Conservation (phyloP, 2,113 vertebrate genomes). For the Aphyosemion australe region DNA sequence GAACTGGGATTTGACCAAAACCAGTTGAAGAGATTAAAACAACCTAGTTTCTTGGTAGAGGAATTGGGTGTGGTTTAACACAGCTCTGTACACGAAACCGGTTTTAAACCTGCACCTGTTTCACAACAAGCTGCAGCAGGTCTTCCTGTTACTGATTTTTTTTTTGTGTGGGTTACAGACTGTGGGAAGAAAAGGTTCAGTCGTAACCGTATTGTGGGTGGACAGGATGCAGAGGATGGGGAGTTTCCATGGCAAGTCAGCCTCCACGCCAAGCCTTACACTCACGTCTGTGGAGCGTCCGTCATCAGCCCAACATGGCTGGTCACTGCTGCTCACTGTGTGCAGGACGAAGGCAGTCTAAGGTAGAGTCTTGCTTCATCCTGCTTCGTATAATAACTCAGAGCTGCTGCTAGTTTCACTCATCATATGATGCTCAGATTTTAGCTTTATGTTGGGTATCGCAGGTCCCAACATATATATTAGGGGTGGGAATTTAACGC, state of each 20-base stretch:
- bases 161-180: conserved; percentile 72
- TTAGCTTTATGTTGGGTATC: background rate
- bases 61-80: no score
- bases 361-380: conserved; percentile 69
- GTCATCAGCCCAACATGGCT: conserved; percentile 86
- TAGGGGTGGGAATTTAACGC: no score
- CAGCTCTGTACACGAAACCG: background rate
- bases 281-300: conserved; percentile 90
- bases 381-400: background rate
- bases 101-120: conserved; percentile 1
- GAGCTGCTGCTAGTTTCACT: background rate
- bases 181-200: conserved; percentile 84
- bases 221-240: conserved; percentile 80
- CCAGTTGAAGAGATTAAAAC: background rate
- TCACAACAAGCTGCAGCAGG: conserved; percentile 8
- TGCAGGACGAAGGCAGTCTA: conserved; percentile 70
- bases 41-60: no score
- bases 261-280: conserved; percentile 79
- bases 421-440: background rate
- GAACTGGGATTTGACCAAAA: background rate
- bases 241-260: conserved; percentile 98
- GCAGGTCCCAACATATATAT: no score
- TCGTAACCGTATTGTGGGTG: conserved; percentile 87
- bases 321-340: conserved; percentile 93
- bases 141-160: background rate